Percentiles rank a stretch among this genome's conserved stretches.
Evolutionary conservation across 2,113 vertebrate species (phyloP).

Genomic region (Passer domesticus): DNA sequence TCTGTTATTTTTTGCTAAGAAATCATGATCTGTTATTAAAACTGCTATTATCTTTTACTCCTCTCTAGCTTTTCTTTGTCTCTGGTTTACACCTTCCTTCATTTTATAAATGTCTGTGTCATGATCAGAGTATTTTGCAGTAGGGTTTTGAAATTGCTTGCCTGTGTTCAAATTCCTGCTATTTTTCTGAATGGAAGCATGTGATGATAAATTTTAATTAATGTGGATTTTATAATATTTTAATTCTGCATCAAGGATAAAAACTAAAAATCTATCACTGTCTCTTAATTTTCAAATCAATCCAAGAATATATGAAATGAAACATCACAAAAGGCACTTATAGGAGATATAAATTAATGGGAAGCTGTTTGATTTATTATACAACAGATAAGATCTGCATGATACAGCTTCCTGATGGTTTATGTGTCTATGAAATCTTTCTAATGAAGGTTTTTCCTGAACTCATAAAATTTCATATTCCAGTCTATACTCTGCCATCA

Average conservation of each 20-base stretch:
- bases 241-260: conserved; percentile 35
- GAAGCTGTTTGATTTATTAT: conserved; percentile 59
- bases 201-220: conserved; percentile 44
- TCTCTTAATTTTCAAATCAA: conserved; percentile 54
- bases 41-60: not conserved
- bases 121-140: not conserved
- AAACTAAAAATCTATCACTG: conserved; percentile 54
- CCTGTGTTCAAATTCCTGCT: not conserved
- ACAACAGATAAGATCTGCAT: conserved; percentile 8
- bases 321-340: conserved; percentile 6
- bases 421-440: conserved; percentile 4
- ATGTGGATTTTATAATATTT: conserved; percentile 35
- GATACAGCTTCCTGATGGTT: conserved; percentile 10
- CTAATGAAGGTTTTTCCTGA: conserved; percentile 41
- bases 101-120: not conserved
- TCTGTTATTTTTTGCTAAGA: not conserved
- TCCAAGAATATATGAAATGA: conserved; percentile 33
- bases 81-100: not conserved
- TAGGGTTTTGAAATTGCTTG: not conserved
- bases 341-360: not conserved
- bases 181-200: not conserved
- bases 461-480: conserved; percentile 28
- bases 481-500: not conserved
- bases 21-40: not conserved
- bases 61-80: not conserved